Conservation (phyloP, 2,113 vertebrate species). For the Poecilia latipinna region DNA sequence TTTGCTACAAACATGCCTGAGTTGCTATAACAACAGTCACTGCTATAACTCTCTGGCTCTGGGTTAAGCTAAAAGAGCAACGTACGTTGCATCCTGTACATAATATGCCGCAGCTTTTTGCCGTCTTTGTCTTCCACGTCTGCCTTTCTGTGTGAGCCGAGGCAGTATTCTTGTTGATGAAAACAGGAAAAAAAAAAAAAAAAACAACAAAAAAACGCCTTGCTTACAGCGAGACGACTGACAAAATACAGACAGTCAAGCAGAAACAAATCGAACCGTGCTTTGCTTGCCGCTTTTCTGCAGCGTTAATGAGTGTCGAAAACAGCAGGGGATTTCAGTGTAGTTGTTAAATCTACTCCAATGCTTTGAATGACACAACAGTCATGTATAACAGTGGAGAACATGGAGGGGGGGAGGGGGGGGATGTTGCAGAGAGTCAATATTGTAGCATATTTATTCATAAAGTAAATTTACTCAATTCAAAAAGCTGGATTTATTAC, state of each 20-base stretch:
- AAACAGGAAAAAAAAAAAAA: not conserved
- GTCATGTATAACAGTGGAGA: conserved; percentile 17
- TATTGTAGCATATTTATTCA: conserved; percentile 14
- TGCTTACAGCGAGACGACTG: not conserved
- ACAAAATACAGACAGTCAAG: conserved; percentile 17
- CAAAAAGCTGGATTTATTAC: not conserved
- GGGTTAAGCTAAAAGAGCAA: conserved; percentile 65
- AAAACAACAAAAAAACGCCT: not conserved
- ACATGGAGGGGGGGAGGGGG: not conserved
- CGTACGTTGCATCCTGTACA: conserved; percentile 40
- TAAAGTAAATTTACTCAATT: not conserved
- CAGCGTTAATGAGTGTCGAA: conserved; percentile 29
- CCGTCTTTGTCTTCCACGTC: conserved; percentile 3
- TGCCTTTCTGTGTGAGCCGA: conserved; percentile 1
- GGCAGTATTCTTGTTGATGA: not conserved
- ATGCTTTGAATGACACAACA: conserved; percentile 15
- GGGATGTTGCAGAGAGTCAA: conserved; percentile 13
- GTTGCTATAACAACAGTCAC: conserved; percentile 75
- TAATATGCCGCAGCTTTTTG: conserved; percentile 7
- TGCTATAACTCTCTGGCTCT: conserved; percentile 63
- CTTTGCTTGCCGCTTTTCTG: conserved; percentile 10
- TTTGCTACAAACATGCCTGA: conserved; percentile 40
- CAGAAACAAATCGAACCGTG: conserved; percentile 1
- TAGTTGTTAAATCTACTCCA: not conserved
- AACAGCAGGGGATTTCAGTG: conserved; percentile 6